Evolutionary conservation across 2,888 invertebrate genomes (phyloP).

Genomic region (Hypomecis atomaria): DNA sequence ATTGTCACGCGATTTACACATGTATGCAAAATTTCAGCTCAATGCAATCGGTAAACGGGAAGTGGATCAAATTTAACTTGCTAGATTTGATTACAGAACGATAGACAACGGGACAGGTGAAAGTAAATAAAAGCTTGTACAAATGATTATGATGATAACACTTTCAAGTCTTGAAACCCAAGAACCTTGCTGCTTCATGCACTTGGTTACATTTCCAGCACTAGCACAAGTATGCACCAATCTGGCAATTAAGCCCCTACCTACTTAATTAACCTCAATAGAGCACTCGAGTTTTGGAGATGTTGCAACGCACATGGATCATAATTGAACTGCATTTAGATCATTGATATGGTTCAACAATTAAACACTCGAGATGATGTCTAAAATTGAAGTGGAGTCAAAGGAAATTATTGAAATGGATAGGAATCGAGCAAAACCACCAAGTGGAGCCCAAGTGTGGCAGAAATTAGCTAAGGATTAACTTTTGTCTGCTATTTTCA

Average conservation of each 20-base stretch:
- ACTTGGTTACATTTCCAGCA: background rate
- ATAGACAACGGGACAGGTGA: too few species aligned
- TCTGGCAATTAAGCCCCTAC: conserved; percentile 21
- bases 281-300: conserved; percentile 31
- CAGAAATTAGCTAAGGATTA: too few species aligned
- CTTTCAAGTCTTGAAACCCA: background rate
- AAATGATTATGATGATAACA: background rate
- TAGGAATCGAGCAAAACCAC: too few species aligned
- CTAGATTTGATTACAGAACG: too few species aligned
- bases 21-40: too few species aligned
- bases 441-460: too few species aligned
- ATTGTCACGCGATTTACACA: too few species aligned
- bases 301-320: conserved; percentile 24
- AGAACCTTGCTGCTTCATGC: background rate
- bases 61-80: too few species aligned
- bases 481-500: too few species aligned
- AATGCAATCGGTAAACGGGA: too few species aligned
- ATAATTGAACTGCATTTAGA: conserved; percentile 25
- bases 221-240: conserved; percentile 18
- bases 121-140: too few species aligned
- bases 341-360: conserved; percentile 19
- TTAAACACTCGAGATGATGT: conserved; percentile 18
- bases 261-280: conserved; percentile 29
- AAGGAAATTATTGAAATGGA: background rate
- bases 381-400: background rate